Evolutionary conservation across 2,113 vertebrate genomes (phyloP).

Genomic region (Meleagris gallopavo): DNA sequence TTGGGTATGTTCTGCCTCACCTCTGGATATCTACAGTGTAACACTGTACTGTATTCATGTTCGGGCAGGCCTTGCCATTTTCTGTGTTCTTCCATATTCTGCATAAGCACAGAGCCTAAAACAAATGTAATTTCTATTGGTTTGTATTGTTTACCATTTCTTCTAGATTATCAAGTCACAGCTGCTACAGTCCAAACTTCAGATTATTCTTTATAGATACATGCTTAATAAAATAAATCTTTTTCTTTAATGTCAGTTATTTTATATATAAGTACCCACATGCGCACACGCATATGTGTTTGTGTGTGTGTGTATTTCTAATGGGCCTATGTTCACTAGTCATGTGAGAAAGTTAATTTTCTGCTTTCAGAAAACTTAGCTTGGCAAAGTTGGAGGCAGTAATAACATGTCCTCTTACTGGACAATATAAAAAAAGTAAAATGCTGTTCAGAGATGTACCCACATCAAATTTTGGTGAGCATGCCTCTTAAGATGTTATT

Average conservation of each 20-base stretch:
- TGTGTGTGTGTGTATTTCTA: background rate
- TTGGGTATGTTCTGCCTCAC: background rate
- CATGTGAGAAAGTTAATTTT: background rate
- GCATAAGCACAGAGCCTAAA: background rate
- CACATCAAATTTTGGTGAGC: background rate
- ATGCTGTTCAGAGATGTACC: background rate
- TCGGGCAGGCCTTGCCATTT: background rate
- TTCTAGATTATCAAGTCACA: background rate
- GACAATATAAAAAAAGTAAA: background rate
- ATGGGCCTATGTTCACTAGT: background rate
- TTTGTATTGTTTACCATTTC: background rate
- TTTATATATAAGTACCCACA: background rate
- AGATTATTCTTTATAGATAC: background rate
- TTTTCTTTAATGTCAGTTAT: background rate
- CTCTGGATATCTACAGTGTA: background rate
- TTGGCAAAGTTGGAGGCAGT: background rate
- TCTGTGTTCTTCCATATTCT: background rate
- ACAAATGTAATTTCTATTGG: background rate
- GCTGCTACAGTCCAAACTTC: background rate
- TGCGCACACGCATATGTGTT: background rate
- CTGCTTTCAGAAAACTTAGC: background rate
- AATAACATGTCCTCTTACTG: background rate
- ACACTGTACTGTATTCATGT: background rate
- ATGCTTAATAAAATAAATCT: background rate
- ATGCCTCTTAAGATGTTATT: background rate